Evolutionary conservation across 2,113 vertebrate genomes (phyloP).

Genomic region (Atrichornis clamosus): DNA sequence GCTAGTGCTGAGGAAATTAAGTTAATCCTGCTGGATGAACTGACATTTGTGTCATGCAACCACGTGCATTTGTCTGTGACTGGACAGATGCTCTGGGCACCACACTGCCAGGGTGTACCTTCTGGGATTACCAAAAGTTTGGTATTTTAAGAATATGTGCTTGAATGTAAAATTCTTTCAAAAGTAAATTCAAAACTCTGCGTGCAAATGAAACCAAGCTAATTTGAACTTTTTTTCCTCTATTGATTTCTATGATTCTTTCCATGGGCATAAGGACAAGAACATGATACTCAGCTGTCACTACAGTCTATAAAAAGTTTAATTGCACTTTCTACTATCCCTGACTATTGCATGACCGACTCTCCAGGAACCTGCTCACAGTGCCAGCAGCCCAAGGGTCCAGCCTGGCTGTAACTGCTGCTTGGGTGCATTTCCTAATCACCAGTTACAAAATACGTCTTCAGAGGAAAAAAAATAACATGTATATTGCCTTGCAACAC

Average conservation of each 20-base stretch:
- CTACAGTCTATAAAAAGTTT: background rate
- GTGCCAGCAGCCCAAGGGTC: background rate
- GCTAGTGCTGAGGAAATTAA: background rate
- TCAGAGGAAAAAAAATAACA: background rate
- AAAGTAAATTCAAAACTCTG: background rate
- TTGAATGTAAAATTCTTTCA: background rate
- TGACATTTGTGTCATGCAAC: background rate
- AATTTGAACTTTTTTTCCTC: background rate
- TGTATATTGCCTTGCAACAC: background rate
- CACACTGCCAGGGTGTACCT: background rate
- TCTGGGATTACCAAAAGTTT: background rate
- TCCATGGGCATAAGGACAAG: background rate
- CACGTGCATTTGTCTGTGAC: background rate
- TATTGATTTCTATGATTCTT: background rate
- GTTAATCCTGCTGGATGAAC: background rate
- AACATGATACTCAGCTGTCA: background rate
- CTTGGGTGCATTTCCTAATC: background rate
- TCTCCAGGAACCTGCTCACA: background rate
- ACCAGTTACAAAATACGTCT: background rate
- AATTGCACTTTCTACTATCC: slow-evolving; percentile 50
- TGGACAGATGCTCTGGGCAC: background rate
- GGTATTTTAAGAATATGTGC: background rate
- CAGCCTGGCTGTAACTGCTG: background rate
- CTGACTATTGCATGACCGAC: background rate
- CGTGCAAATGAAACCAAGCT: background rate